Percentiles rank a stretch among this genome's conserved stretches.
Evolutionary conservation across 2,113 vertebrate species (phyloP).

Genomic region (Nycticorax nycticorax): DNA sequence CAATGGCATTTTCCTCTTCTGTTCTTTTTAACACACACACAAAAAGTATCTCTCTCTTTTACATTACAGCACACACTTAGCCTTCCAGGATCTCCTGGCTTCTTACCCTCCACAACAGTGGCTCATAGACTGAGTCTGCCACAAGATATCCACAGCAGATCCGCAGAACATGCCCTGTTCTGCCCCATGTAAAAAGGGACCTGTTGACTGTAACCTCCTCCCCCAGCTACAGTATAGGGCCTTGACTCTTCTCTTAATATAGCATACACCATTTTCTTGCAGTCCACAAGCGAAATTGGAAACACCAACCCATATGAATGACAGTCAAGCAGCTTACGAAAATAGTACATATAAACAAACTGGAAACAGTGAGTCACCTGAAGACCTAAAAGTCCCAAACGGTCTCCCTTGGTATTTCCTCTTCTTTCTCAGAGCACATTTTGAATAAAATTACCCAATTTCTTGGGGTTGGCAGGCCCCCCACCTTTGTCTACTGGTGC

Average conservation of each 20-base stretch:
- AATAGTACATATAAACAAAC: background rate
- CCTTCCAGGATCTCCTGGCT: background rate
- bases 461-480: background rate
- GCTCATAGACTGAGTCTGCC: background rate
- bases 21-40: background rate
- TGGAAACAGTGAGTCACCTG: conserved; percentile 9
- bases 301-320: background rate
- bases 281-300: background rate
- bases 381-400: background rate
- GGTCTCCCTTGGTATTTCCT: background rate
- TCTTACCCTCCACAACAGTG: background rate
- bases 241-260: background rate
- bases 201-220: background rate
- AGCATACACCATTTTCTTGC: background rate
- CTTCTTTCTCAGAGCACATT: background rate
- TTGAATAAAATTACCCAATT: background rate
- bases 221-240: background rate
- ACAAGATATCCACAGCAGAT: background rate
- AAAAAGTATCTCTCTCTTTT: background rate
- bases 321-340: background rate
- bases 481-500: background rate
- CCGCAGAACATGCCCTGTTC: background rate
- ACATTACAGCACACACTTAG: background rate
- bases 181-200: background rate
- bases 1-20: background rate